A percentile compares a stretch with the other conserved stretches of the same genome.
Evolutionary conservation across 2,888 invertebrate species (phyloP).

Genomic region (Drymonia ruficornis): DNA sequence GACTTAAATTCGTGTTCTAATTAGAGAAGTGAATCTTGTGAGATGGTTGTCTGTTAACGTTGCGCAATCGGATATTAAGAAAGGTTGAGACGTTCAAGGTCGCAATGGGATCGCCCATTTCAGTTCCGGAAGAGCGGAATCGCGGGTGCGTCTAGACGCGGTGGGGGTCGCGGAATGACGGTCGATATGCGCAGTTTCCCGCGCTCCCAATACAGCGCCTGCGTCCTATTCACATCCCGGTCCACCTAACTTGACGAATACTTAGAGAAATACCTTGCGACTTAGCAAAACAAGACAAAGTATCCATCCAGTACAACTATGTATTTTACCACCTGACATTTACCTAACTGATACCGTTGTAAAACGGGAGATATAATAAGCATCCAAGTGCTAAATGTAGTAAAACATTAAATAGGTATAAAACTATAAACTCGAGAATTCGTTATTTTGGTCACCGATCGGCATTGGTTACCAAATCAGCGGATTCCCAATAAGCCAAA

Average conservation of each 20-base stretch:
- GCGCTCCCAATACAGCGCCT: conserved; percentile 76
- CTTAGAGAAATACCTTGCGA: conserved; percentile 49
- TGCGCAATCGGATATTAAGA: conserved; percentile 77
- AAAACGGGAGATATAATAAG: neutral
- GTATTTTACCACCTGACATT: neutral
- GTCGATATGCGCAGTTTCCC: conserved; percentile 84
- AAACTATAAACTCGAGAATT: conserved; percentile 15
- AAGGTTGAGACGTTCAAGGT: conserved; percentile 84
- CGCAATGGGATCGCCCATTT: conserved; percentile 66
- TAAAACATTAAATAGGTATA: too few relatives aligned
- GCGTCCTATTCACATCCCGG: conserved; percentile 65
- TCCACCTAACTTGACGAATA: conserved; percentile 59
- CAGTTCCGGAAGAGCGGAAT: conserved; percentile 80
- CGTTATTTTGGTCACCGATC: conserved; percentile 34
- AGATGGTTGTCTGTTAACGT: conserved; percentile 53
- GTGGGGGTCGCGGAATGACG: conserved; percentile 68
- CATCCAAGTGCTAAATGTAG: conserved; percentile 18
- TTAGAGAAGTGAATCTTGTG: conserved; percentile 58
- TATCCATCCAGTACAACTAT: neutral
- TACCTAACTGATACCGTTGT: neutral
- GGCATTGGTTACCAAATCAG: conserved; percentile 31
- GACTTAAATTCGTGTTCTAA: conserved; percentile 51
- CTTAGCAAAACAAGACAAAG: conserved; percentile 6
- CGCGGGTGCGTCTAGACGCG: conserved; percentile 81
- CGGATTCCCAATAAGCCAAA: conserved; percentile 45